phyloP scores from a whole-genome alignment of 1,140 invertebrate genomes.

The Maconellicoccus hirsutus region DNA sequence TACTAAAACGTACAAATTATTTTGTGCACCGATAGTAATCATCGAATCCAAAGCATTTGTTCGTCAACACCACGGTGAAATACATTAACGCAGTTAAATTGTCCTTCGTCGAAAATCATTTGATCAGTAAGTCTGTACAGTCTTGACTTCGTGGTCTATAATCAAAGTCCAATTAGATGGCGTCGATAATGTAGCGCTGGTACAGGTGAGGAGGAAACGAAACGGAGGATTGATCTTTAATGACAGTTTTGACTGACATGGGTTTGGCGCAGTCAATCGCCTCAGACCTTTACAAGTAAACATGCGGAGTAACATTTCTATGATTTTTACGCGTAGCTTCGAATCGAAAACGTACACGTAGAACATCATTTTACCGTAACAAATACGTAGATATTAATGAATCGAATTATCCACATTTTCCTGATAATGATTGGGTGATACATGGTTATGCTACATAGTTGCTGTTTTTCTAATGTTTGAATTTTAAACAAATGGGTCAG shows the following conservation, averaged over 20 bases:
- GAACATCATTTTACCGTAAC: slow-evolving; percentile 1
- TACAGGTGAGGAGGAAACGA: neutral
- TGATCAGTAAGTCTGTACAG: neutral
- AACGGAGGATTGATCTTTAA: slow-evolving; percentile 1
- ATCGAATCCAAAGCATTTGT: neutral
- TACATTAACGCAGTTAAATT: neutral
- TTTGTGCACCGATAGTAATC: neutral
- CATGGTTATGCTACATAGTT: neutral
- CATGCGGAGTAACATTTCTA: neutral
- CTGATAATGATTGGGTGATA: neutral
- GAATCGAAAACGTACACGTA: neutral
- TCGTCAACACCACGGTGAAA: neutral
- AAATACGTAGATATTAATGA: neutral
- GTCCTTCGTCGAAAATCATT: slow-evolving; percentile 4
- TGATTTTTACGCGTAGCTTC: neutral
- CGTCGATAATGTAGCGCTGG: slow-evolving; percentile 12
- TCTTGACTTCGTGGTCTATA: slow-evolving; percentile 13
- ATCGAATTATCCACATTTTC: neutral
- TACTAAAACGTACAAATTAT: slow-evolving; percentile 5
- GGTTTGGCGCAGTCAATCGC: neutral
- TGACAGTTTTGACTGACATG: neutral
- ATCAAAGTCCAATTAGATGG: slow-evolving; percentile 21
- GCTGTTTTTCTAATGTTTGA: neutral
- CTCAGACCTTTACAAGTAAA: neutral
- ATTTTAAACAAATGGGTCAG: neutral